Percentiles rank a stretch among this genome's conserved stretches.
Conservation (phyloP, 2,113 vertebrate species). For the Gymnocephalus cernua region DNA sequence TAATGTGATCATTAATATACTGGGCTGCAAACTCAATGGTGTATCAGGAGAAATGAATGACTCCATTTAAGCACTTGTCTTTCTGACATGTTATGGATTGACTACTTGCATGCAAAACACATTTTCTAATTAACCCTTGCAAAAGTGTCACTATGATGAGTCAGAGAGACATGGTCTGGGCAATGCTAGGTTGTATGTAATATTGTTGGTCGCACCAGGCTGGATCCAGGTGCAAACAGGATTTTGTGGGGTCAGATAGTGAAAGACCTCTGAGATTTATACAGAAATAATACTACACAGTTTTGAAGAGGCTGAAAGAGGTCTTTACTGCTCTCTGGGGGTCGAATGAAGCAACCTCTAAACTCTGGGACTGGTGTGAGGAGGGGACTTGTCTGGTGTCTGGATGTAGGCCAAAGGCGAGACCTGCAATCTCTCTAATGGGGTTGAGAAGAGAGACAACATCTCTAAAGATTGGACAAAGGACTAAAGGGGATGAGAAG, state of each 20-base stretch:
- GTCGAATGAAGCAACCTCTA: conserved; percentile 37
- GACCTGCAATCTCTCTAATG: conserved; percentile 32
- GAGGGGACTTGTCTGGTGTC: conserved; percentile 20
- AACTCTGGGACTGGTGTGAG: conserved; percentile 31
- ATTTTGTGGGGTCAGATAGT: conserved; percentile 37
- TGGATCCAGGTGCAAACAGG: conserved; percentile 46
- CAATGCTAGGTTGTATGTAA: neutral
- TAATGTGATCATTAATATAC: conserved; percentile 37
- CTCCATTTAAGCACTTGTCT: conserved; percentile 10
- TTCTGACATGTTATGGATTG: conserved; percentile 30
- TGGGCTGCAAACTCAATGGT: conserved; percentile 13
- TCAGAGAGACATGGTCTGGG: conserved; percentile 6
- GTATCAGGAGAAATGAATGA: conserved; percentile 14
- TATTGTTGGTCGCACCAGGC: conserved; percentile 15
- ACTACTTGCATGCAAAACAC: conserved; percentile 28
- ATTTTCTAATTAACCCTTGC: conserved; percentile 40
- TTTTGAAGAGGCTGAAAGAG: conserved; percentile 28
- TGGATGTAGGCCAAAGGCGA: conserved; percentile 38
- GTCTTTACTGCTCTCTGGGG: conserved; percentile 58
- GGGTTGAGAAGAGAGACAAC: conserved; percentile 26
- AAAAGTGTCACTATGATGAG: conserved; percentile 23
- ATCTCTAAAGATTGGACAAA: conserved; percentile 43
- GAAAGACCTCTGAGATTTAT: conserved; percentile 11
- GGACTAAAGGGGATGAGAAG: conserved; percentile 29
- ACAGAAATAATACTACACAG: conserved; percentile 56